phyloP scores from a whole-genome alignment of 2,797 vertebrate species.

The Phoxinus dragarum region DNA sequence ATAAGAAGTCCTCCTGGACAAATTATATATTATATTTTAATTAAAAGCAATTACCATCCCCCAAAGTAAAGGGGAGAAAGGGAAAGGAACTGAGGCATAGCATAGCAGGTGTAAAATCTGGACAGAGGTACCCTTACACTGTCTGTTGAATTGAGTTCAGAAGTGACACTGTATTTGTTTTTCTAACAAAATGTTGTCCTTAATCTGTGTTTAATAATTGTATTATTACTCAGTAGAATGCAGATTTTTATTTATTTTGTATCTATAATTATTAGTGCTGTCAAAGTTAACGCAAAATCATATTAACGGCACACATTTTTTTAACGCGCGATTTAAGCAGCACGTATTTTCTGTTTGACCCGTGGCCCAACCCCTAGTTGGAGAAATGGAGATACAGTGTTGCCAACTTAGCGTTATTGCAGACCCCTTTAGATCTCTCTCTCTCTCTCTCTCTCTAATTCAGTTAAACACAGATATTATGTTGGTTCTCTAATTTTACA shows the following conservation, averaged over 20 bases:
- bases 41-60: slow-evolving; percentile 38
- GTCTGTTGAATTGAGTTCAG: background rate
- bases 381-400: too few species aligned
- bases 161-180: background rate
- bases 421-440: too few species aligned
- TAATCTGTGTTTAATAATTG: background rate
- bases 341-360: too few species aligned
- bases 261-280: background rate
- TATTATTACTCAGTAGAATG: background rate
- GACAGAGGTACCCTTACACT: background rate
- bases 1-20: slow-evolving; percentile 33
- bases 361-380: too few species aligned
- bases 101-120: slow-evolving; percentile 26
- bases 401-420: too few species aligned
- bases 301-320: too few species aligned
- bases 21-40: slow-evolving; percentile 37
- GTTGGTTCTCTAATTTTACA: too few species aligned
- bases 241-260: background rate
- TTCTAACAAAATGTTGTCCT: background rate
- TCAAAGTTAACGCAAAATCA: too few species aligned
- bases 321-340: too few species aligned
- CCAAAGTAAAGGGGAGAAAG: slow-evolving; percentile 16
- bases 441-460: too few species aligned
- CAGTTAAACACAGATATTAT: too few species aligned
- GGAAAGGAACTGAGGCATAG: slow-evolving; percentile 5